Evolutionary conservation across 2,888 invertebrate genomes (phyloP).

Genomic region (Encarsia formosa): DNA sequence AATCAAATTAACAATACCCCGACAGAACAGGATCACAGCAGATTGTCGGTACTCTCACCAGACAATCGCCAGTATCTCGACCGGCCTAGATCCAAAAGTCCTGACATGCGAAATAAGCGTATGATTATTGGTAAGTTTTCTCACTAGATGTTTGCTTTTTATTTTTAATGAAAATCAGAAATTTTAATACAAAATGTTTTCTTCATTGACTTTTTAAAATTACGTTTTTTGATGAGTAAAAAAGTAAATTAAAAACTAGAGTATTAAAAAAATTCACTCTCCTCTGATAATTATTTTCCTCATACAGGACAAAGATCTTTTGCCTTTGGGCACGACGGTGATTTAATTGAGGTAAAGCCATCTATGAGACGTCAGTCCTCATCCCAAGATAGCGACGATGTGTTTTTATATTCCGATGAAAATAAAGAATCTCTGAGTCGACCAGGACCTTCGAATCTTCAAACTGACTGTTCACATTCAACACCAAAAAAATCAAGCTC

Average conservation of each 20-base stretch:
- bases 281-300: too few species aligned
- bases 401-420: constrained; percentile 3
- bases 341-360: constrained; percentile 44
- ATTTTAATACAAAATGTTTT: too few species aligned
- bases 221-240: too few species aligned
- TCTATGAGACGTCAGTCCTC: not conserved
- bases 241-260: too few species aligned
- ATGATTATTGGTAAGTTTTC: constrained; percentile 46
- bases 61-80: constrained; percentile 47
- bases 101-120: constrained; percentile 49
- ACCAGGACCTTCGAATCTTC: not conserved
- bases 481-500: not conserved
- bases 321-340: constrained; percentile 46
- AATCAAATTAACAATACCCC: not conserved
- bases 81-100: constrained; percentile 46
- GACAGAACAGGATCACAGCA: constrained; percentile 31
- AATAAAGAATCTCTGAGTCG: not conserved
- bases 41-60: constrained; percentile 46
- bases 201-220: too few species aligned
- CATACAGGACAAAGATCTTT: constrained; percentile 47
- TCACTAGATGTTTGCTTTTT: not conserved
- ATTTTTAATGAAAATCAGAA: too few species aligned
- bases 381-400: constrained; percentile 18
- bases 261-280: too few species aligned
- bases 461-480: constrained; percentile 1